A percentile compares a stretch with the other conserved stretches of the same genome.
Conservation (phyloP, 1,140 invertebrate species). For the Drosophila obscura region DNA sequence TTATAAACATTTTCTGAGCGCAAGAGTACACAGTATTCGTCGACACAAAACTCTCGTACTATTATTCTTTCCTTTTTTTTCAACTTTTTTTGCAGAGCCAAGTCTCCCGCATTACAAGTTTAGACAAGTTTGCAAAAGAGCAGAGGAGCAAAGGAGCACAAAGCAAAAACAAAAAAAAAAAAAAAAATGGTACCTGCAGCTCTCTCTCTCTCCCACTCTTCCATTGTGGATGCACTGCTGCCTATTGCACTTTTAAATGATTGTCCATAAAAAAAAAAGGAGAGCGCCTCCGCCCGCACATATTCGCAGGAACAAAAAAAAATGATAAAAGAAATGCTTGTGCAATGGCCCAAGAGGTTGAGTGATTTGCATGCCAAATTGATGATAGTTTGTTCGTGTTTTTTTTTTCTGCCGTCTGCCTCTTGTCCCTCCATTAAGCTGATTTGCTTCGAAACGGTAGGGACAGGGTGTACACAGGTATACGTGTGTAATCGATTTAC, state of each 20-base stretch:
- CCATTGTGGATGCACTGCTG: neutral
- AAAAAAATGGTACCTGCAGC: neutral
- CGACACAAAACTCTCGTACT: too few relatives aligned
- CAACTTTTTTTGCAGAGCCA: too few relatives aligned
- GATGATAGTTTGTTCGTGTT: slow-evolving; percentile 37
- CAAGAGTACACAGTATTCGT: too few relatives aligned
- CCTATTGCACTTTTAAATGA: slow-evolving; percentile 28
- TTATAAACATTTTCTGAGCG: too few relatives aligned
- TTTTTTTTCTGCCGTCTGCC: slow-evolving; percentile 13
- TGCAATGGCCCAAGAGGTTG: slow-evolving; percentile 1
- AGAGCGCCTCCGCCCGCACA: neutral
- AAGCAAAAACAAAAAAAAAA: neutral
- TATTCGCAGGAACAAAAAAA: neutral
- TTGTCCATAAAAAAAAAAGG: slow-evolving; percentile 13
- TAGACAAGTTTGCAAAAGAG: neutral
- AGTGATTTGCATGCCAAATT: slow-evolving; percentile 51
- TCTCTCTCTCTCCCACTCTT: too few relatives aligned
- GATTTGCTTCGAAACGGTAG: slow-evolving; percentile 25
- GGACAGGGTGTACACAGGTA: neutral
- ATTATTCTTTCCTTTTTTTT: too few relatives aligned
- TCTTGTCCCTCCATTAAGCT: slow-evolving; percentile 35
- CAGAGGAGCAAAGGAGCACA: neutral
- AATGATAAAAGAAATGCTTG: slow-evolving; percentile 4
- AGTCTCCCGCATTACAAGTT: too few relatives aligned
- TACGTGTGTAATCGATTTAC: slow-evolving; percentile 36